Base-by-base conservation (phyloP, 2,797 vertebrate species). In the Halcyon smyrnensis region DNA sequence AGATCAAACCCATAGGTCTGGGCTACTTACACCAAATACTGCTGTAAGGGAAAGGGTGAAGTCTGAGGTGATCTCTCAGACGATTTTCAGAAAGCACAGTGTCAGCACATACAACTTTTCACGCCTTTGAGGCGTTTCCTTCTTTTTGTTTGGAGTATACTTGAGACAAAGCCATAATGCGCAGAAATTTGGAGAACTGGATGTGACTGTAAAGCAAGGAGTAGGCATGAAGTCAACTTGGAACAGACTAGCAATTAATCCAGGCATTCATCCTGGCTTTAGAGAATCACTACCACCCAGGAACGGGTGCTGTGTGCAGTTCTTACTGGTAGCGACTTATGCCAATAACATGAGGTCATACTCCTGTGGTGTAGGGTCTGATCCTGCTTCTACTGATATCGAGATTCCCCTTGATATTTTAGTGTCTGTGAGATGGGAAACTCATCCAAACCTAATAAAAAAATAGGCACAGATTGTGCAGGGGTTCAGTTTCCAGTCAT, bases 71-170 rank as follows among this genome's bases (percentile, higher is more conserved):
- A 69, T 89, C 54, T 87, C 73, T 75, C 68, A 48, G 81, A 53
- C 15, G 8, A 57, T 70, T 53, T 60, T 71, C 73, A 65, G 63
- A 91, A 84, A 65, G 73, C 32, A 54, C 2, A 11, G 67, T 41
- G 37, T 88, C 94, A 90, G 96, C 85, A 86, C 39, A 56, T 76
- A 15, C 2, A 59, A 69, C 85, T 87, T 78, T 68, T 70, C n/a
- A 24, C 67, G 91, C 87, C 80, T 89, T 16, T 60, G 94, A 94
- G 93, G 13, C 3, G 11, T 88, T 95, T 81, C 69, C 60, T 82
- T 82, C 73, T 14, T 79, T 91, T 93, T 51, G 32, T 81, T 84
- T 92, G 70, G 65, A 67, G 79, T 46, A 43, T 30, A 39, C 45
- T 87, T 32, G 74, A 91, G 94, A 86, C 34, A 50, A 86, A 70